Base-by-base conservation (phyloP, 2,888 invertebrate genomes). In the Zygothrica quintamaculata region DNA sequence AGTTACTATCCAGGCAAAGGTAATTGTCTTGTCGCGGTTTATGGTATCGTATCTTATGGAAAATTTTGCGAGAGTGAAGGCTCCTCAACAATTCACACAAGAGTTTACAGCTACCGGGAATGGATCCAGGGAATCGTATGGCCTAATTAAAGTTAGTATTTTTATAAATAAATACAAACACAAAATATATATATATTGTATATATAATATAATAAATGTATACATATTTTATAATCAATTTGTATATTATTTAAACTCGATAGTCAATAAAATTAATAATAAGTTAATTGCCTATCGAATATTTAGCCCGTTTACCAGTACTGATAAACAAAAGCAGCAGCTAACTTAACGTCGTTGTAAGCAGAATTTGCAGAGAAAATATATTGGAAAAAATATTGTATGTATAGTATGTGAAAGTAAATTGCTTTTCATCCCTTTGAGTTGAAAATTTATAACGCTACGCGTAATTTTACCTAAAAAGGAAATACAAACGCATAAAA, bases 381-480 rank as follows among this genome's bases (percentile, higher is more conserved):
- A 73, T 72, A 73, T 73, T 65, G 74, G 68, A 68, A 68, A 9
- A 39, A 64, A 72, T 73, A 46, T 68, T 65, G 68, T 72, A 51
- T 72, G 74, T 73, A 72, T 72, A 73, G 72, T 65, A 72, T 72
- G 72, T 72, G 52, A 73, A 72, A 72, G 68, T 74, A 72, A 68
- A 57, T 56, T 55, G 44, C 62, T 70, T 74, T 74, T 74, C 57
- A 47, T 66, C 66, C 46, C 34, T 52, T 62, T 48, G 31, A 37
- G 53, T 60, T 67, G 43, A 40, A 66, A 59, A 55, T 42, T 52
- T 43, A 50, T 47, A 74, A 43, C 48, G 47, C 29, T 26, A 1
- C 18, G 43, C 40, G 13, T 37, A 46, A 43, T 40, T 50, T 22
- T 26, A 16, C 42, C 22, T 44, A 56, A 25, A 47, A 52, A 42